These are phyloP conservation scores for Tor tambroides DNA, from an alignment of 2,113 vertebrate genomes.

Conservation along the genomic window DNA sequence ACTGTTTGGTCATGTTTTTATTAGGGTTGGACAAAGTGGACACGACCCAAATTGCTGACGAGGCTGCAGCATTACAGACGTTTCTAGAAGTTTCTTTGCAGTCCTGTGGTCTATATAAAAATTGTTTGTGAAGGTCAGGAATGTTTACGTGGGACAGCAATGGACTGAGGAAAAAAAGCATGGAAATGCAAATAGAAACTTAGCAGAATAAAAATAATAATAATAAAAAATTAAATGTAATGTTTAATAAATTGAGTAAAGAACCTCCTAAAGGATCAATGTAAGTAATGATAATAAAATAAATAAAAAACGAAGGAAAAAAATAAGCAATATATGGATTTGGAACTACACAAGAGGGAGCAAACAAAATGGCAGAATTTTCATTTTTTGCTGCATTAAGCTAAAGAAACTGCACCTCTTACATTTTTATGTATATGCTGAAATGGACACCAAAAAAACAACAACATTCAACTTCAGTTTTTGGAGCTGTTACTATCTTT, in stretches of 20 bases:
- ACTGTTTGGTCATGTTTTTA: conserved; percentile 36
- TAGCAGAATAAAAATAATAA: background rate
- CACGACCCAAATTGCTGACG: conserved; percentile 66
- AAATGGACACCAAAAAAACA: background rate
- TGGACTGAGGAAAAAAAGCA: background rate
- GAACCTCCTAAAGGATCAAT: background rate
- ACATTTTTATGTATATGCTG: background rate
- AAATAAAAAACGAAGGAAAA: background rate
- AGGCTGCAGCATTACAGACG: conserved; percentile 51
- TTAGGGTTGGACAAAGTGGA: background rate
- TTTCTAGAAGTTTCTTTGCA: conserved; percentile 65
- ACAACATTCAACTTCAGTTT: background rate
- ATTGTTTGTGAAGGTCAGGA: conserved; percentile 13
- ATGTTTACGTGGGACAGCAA: background rate
- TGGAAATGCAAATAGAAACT: background rate
- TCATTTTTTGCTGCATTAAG: background rate
- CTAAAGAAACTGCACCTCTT: background rate
- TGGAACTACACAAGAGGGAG: background rate
- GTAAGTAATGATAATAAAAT: background rate
- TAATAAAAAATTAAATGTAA: background rate
- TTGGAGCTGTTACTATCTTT: background rate
- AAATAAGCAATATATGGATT: background rate
- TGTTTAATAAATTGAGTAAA: background rate
- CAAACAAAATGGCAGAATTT: background rate
- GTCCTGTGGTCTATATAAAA: conserved; percentile 19